These are phyloP conservation scores for Drosophila parabipectinata DNA, from an alignment of 1,140 invertebrate genomes.

Conservation along the genomic window DNA sequence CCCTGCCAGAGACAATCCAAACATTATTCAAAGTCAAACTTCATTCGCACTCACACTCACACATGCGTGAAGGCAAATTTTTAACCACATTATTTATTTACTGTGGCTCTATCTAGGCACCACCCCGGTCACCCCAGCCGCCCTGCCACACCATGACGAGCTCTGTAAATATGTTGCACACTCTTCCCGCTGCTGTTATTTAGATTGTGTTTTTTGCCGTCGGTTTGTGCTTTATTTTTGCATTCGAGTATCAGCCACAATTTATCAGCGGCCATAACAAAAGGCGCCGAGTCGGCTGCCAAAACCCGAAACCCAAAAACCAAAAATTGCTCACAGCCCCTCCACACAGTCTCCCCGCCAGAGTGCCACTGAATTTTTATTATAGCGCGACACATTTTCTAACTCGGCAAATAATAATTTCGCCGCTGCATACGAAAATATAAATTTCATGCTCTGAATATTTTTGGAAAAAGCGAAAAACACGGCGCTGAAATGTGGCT, in stretches of 20 bases:
- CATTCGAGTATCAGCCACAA: slow-evolving; percentile 74
- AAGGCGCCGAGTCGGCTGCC: slow-evolving; percentile 80
- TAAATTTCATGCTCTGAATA: slow-evolving; percentile 78
- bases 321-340: slow-evolving; percentile 23
- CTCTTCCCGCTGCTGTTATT: slow-evolving; percentile 56
- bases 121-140: not conserved
- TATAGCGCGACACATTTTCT: slow-evolving; percentile 67
- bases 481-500: slow-evolving; percentile 13
- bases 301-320: slow-evolving; percentile 72
- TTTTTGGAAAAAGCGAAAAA: slow-evolving; percentile 63
- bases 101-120: slow-evolving; percentile 54
- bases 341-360: not conserved
- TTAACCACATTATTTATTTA: slow-evolving; percentile 83
- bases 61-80: slow-evolving; percentile 63
- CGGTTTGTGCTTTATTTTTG: slow-evolving; percentile 57
- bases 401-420: slow-evolving; percentile 78
- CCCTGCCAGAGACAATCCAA: slow-evolving; percentile 78
- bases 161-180: slow-evolving; percentile 76
- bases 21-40: slow-evolving; percentile 83
- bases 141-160: not conserved
- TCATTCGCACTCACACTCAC: slow-evolving; percentile 69
- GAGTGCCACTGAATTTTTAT: slow-evolving; percentile 36
- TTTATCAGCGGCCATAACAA: slow-evolving; percentile 78
- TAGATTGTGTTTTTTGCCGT: slow-evolving; percentile 41
- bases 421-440: slow-evolving; percentile 55